Percentiles rank a stretch among this genome's conserved stretches.
Evolutionary conservation across 2,888 invertebrate species (phyloP).

Genomic region (Steromphala cineraria): DNA sequence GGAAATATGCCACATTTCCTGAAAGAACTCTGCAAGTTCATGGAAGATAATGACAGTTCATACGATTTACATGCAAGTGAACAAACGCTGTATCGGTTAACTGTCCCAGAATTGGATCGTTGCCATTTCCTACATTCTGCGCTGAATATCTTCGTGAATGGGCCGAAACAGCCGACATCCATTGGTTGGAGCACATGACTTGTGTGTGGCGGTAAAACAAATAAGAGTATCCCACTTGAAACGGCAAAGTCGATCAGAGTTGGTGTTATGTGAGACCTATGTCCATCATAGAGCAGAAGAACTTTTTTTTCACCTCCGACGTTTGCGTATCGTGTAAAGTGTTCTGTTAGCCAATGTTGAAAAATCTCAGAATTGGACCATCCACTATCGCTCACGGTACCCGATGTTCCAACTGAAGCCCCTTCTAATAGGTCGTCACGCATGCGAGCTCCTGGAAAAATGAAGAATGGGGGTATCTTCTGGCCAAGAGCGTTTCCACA

Average conservation of each 20-base stretch:
- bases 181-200: background rate
- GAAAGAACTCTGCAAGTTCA: too few relatives aligned
- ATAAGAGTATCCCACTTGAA: background rate
- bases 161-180: background rate
- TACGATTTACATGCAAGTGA: too few relatives aligned
- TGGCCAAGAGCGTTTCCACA: background rate
- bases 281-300: background rate
- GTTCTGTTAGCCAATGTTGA: background rate
- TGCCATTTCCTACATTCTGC: background rate
- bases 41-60: too few relatives aligned
- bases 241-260: background rate
- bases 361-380: background rate
- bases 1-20: too few relatives aligned
- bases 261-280: background rate
- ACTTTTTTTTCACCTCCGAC: too few relatives aligned
- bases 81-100: background rate
- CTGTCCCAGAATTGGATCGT: background rate
- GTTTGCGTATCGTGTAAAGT: background rate
- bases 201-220: background rate
- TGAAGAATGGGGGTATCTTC: too few relatives aligned
- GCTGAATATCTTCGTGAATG: background rate
- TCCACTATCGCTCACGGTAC: background rate
- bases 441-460: background rate
- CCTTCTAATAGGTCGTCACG: slow-evolving; percentile 26
- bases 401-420: slow-evolving; percentile 19